A percentile compares a stretch with the other conserved stretches of the same genome.
Conservation (phyloP, 2,113 vertebrate genomes). For the Ptilorrhoa leucosticta region DNA sequence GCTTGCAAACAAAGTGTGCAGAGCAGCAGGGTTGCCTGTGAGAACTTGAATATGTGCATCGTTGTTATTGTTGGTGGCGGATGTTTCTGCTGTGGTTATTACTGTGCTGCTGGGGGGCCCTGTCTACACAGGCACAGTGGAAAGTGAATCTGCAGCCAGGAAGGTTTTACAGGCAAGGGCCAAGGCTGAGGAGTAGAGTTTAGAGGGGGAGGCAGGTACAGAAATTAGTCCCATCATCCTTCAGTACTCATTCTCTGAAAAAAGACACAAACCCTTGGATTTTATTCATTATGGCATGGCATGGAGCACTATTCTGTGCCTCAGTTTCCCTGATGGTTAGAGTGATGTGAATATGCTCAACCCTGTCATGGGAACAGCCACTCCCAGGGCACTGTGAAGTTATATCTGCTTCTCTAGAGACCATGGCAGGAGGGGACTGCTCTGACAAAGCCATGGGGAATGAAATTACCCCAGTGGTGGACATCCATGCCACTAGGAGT, state of each 20-base stretch:
- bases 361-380: background rate
- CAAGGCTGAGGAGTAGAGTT: background rate
- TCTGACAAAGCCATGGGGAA: background rate
- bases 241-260: background rate
- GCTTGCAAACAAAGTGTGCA: background rate
- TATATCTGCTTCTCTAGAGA: background rate
- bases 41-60: background rate
- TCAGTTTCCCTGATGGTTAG: background rate
- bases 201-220: accelerated
- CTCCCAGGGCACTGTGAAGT: accelerated
- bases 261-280: background rate
- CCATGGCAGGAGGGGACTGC: background rate
- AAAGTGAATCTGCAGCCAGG: background rate
- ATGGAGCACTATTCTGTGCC: background rate
- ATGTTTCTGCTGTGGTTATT: background rate
- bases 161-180: background rate
- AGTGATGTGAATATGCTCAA: background rate
- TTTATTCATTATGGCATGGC: background rate
- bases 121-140: background rate
- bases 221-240: background rate
- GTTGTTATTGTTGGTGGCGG: background rate
- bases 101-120: background rate
- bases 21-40: background rate
- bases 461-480: background rate
- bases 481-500: background rate